phyloP scores from a whole-genome alignment of 2,888 invertebrate genomes.

The Melieria crassipennis region DNA sequence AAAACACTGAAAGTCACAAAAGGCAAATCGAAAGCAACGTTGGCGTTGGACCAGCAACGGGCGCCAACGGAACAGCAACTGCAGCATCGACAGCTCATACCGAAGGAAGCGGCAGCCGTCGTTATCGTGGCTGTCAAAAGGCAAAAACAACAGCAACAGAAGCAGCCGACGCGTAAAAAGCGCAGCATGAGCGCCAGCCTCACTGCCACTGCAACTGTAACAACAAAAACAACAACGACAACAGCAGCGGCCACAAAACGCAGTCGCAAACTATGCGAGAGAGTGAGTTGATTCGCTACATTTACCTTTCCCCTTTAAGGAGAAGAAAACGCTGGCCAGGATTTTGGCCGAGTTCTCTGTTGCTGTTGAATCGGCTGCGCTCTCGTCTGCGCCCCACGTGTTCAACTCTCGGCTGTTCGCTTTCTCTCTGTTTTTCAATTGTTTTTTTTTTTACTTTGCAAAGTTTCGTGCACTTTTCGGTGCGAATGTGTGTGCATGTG shows the following conservation, averaged over 20 bases:
- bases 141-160: conserved; percentile 18
- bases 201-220: not conserved
- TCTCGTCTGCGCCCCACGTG: too few relatives aligned
- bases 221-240: not conserved
- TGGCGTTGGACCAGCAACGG: too few relatives aligned
- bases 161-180: conserved; percentile 11
- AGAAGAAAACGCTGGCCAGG: too few relatives aligned
- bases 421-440: conserved; percentile 21
- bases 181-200: conserved; percentile 18
- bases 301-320: not conserved
- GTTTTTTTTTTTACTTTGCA: conserved; percentile 3
- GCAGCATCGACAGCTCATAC: too few relatives aligned
- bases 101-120: too few relatives aligned
- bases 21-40: too few relatives aligned
- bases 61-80: too few relatives aligned
- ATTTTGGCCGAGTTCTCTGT: too few relatives aligned
- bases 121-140: not conserved
- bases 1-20: too few relatives aligned
- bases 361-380: too few relatives aligned
- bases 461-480: not conserved
- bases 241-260: conserved; percentile 39
- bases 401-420: conserved; percentile 17
- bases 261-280: conserved; percentile 41
- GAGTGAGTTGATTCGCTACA: conserved; percentile 28
- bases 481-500: not conserved